phyloP scores from a whole-genome alignment of 2,113 vertebrate genomes.

The Todiramphus saurophagus region DNA sequence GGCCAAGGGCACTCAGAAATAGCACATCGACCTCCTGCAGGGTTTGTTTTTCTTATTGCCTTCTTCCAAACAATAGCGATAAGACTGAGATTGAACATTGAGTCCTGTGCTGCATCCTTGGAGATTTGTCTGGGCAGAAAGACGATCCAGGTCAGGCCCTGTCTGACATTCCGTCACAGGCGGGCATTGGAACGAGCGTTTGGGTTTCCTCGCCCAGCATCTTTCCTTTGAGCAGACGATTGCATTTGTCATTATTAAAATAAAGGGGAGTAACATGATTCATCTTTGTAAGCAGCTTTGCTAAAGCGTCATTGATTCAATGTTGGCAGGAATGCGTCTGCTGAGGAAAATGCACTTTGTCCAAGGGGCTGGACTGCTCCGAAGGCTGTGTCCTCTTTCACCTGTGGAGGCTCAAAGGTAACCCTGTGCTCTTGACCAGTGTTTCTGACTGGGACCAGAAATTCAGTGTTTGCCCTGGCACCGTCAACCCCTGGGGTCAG shows the following conservation, averaged over 20 bases:
- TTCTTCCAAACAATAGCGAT: neutral
- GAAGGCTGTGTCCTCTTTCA: neutral
- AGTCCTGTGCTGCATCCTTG: neutral
- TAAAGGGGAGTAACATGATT: neutral
- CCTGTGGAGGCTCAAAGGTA: neutral
- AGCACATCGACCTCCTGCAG: neutral
- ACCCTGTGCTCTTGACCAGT: neutral
- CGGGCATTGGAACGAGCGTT: accelerated
- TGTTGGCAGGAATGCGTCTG: neutral
- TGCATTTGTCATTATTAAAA: neutral
- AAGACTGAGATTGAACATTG: neutral
- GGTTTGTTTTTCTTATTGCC: neutral
- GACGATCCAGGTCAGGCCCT: neutral
- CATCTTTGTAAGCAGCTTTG: neutral
- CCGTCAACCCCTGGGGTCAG: accelerated
- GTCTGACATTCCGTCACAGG: neutral
- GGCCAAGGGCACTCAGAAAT: neutral
- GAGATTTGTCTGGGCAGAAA: neutral
- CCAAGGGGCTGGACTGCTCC: neutral
- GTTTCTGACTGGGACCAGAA: neutral
- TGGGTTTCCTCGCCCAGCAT: neutral
- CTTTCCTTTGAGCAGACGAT: neutral
- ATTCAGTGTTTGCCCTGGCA: neutral
- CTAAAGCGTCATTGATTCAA: neutral
- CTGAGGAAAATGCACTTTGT: neutral